Evolutionary conservation across 2,113 vertebrate genomes (phyloP).

Genomic region (Zosterops hypoxanthus): DNA sequence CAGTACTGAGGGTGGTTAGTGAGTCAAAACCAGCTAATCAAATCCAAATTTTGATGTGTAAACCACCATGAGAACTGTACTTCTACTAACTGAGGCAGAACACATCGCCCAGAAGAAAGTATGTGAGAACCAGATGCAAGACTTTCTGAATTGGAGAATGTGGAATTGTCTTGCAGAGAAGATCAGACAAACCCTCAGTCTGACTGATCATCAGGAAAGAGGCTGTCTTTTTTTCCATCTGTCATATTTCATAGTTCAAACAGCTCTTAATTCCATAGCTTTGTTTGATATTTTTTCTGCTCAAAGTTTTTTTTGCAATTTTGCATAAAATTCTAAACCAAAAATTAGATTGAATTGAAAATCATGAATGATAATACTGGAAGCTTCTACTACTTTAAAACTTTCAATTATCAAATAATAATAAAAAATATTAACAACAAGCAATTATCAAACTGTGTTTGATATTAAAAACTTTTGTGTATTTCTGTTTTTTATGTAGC

Average conservation of each 20-base stretch:
- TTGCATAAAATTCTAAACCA: not conserved
- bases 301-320: not conserved
- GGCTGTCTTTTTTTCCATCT: not conserved
- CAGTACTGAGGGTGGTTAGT: conserved; percentile 2
- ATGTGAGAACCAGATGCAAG: conserved; percentile 9
- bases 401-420: not conserved
- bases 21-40: conserved; percentile 39
- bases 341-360: not conserved
- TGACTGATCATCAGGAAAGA: conserved; percentile 10
- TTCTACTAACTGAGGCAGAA: not conserved
- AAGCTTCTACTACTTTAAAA: not conserved
- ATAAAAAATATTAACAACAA: not conserved
- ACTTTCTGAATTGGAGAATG: conserved; percentile 3
- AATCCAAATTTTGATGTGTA: conserved; percentile 31
- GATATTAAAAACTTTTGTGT: not conserved
- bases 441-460: not conserved
- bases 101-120: not conserved
- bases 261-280: not conserved
- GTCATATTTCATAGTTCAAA: not conserved
- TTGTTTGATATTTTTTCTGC: not conserved
- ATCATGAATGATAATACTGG: not conserved
- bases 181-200: conserved; percentile 34
- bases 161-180: conserved; percentile 22
- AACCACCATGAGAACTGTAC: not conserved
- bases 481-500: not conserved